These are phyloP conservation scores for Todiramphus saurophagus DNA, from an alignment of 2,113 vertebrate species.

Conservation along the genomic window DNA sequence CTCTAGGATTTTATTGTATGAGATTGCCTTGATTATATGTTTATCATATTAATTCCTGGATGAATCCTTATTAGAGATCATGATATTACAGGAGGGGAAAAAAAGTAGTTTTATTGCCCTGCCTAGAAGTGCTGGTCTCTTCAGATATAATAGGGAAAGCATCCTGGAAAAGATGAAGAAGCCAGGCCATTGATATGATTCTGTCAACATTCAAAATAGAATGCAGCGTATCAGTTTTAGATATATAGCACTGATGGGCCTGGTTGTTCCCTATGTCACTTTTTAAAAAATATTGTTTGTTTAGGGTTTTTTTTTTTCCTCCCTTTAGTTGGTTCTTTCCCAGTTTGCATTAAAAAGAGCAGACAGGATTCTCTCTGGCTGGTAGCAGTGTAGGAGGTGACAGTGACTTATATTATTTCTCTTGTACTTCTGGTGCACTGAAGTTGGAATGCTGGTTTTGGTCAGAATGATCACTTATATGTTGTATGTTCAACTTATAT, in stretches of 20 bases:
- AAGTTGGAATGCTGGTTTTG: background rate
- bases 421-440: background rate
- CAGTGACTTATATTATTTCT: background rate
- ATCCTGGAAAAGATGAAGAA: background rate
- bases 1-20: background rate
- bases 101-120: background rate
- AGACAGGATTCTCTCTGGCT: background rate
- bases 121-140: background rate
- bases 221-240: background rate
- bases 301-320: background rate
- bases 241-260: background rate
- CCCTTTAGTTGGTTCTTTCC: background rate
- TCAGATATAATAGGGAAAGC: background rate
- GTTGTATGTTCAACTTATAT: accelerated
- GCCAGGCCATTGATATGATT: background rate
- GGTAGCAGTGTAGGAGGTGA: background rate
- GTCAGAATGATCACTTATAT: background rate
- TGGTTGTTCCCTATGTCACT: accelerated
- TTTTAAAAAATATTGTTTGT: background rate
- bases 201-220: background rate
- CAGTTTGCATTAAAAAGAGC: background rate
- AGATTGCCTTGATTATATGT: background rate
- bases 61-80: background rate
- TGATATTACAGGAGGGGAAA: background rate
- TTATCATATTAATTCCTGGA: background rate